Conservation (phyloP, 2,113 vertebrate species). For the Aegotheles bennettii region DNA sequence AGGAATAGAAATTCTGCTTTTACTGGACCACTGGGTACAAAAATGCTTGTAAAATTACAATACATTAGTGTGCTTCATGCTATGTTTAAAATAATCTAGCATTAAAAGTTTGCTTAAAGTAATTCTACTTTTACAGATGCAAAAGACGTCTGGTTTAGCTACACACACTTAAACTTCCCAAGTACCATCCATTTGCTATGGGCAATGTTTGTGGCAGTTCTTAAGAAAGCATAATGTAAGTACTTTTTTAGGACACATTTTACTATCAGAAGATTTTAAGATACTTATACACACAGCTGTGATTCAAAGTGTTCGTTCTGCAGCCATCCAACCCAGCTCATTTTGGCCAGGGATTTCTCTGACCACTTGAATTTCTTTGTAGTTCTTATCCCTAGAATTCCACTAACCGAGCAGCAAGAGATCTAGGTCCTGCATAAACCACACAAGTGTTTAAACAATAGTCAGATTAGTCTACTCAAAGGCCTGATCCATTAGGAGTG, state of each 20-base stretch:
- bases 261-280: not conserved
- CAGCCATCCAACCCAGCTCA: not conserved
- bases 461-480: not conserved
- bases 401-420: not conserved
- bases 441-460: not conserved
- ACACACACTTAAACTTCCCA: not conserved
- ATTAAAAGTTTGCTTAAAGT: not conserved
- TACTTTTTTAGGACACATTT: not conserved
- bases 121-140: not conserved
- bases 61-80: not conserved
- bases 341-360: not conserved
- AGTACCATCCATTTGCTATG: not conserved
- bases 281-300: not conserved
- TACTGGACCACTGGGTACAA: not conserved
- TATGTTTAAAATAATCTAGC: not conserved
- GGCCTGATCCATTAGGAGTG: not conserved
- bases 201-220: not conserved
- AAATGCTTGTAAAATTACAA: not conserved
- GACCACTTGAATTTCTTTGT: not conserved
- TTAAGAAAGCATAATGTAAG: not conserved
- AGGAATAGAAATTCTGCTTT: not conserved
- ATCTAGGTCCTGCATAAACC: not conserved
- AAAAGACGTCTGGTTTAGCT: not conserved
- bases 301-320: not conserved
- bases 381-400: not conserved